A percentile compares a stretch with the other conserved stretches of the same genome.
Conservation (phyloP, 2,888 invertebrate species). For the Lasius platythorax region DNA sequence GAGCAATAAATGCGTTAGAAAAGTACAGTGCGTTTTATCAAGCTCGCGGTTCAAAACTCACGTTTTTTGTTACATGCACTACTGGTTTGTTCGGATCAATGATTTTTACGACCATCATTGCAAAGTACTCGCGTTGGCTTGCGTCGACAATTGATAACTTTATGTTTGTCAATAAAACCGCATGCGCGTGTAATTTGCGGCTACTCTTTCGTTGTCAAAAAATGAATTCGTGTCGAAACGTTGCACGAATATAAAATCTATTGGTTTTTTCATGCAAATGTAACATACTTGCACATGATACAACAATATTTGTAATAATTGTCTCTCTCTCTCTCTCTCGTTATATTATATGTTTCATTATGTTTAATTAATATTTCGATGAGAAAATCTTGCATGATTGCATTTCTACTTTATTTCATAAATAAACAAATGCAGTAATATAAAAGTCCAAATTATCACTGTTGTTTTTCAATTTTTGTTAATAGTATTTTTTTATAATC, state of each 20-base stretch:
- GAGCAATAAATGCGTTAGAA: not conserved
- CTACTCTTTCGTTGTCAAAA: slow-evolving; percentile 15
- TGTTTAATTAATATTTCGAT: not conserved
- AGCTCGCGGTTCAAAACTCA: not conserved
- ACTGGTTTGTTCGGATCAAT: slow-evolving; percentile 3
- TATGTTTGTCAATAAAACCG: slow-evolving; percentile 23
- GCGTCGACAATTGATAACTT: slow-evolving; percentile 11
- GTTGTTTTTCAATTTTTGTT: not conserved
- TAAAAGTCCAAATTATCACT: not conserved
- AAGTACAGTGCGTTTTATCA: slow-evolving; percentile 20
- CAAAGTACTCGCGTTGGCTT: not conserved
- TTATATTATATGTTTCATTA: not conserved
- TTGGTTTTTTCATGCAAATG: not conserved
- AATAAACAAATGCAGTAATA: not conserved
- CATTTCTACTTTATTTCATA: not conserved
- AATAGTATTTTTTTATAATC: not conserved
- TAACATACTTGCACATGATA: not conserved
- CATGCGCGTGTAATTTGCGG: not conserved
- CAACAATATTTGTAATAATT: slow-evolving; percentile 5
- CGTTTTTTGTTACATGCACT: not conserved
- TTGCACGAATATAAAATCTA: not conserved
- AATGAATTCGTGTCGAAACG: not conserved
- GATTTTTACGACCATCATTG: slow-evolving; percentile 18
- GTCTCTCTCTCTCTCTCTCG: not conserved
- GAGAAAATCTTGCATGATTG: not conserved